Evolutionary conservation across 2,113 vertebrate genomes (phyloP).

Genomic region (Tetrax tetrax): DNA sequence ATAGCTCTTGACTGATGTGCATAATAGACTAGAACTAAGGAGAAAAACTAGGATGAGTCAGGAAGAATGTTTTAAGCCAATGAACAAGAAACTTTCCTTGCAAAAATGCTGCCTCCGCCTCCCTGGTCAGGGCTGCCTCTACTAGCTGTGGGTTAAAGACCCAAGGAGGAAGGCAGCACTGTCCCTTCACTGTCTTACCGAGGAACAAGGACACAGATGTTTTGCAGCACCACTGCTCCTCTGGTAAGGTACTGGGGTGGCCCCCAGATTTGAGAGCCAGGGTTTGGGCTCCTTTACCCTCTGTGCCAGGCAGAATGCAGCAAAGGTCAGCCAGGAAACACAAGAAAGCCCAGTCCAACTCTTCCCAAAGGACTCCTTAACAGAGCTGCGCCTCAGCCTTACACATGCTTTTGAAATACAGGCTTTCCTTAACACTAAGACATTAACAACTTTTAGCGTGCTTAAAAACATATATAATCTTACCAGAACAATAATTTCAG

Average conservation of each 20-base stretch:
- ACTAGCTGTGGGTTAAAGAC: neutral
- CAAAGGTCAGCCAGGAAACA: neutral
- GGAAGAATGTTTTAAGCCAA: neutral
- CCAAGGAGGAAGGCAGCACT: neutral
- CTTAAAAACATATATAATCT: neutral
- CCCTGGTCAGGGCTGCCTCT: neutral
- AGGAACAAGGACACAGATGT: neutral
- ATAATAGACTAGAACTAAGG: neutral
- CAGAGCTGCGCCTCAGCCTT: rapidly evolving
- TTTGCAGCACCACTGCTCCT: neutral
- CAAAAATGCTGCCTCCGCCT: neutral
- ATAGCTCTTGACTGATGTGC: neutral
- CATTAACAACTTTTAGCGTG: conserved; percentile 9
- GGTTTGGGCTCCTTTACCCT: neutral
- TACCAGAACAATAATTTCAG: neutral
- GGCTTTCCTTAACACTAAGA: neutral
- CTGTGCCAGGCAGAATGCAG: neutral
- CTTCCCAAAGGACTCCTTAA: neutral
- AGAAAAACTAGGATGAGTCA: neutral
- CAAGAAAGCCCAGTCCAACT: neutral
- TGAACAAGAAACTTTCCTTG: neutral
- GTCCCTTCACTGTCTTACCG: neutral
- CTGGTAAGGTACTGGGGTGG: neutral
- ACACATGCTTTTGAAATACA: rapidly evolving
- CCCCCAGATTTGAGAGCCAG: neutral